These are phyloP conservation scores for Branchellion lobata DNA, from an alignment of 2,888 invertebrate genomes.

Conservation along the genomic window DNA sequence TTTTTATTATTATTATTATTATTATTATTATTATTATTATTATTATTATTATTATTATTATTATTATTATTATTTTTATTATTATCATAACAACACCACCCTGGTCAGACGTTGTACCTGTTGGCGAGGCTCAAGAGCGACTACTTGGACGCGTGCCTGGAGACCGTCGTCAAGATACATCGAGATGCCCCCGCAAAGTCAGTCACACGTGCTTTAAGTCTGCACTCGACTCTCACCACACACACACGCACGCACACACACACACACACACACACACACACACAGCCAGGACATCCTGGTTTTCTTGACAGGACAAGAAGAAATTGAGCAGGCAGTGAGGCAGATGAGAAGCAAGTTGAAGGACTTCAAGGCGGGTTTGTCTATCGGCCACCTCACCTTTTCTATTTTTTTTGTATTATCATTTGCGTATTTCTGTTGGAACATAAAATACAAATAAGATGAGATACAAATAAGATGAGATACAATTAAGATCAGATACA, in stretches of 20 bases:
- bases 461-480: background rate
- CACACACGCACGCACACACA: too few species aligned
- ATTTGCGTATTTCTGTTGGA: background rate
- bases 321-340: constrained; percentile 73
- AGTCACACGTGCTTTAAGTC: background rate
- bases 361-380: background rate
- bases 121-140: background rate
- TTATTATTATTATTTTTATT: too few species aligned
- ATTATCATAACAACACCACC: too few species aligned
- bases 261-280: too few species aligned
- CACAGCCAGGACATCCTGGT: constrained; percentile 78
- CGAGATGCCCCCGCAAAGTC: background rate
- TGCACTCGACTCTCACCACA: background rate
- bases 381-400: background rate
- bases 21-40: constrained; percentile 13
- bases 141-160: constrained; percentile 1
- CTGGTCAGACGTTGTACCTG: constrained; percentile 1
- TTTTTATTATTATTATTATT: background rate
- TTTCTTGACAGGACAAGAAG: constrained; percentile 93
- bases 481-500: background rate
- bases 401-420: background rate
- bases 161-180: constrained; percentile 16
- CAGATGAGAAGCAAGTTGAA: constrained; percentile 54
- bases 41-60: constrained; percentile 26
- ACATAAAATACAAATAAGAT: background rate